phyloP scores from a whole-genome alignment of 2,888 invertebrate species.

The Dryadula phaetusa region DNA sequence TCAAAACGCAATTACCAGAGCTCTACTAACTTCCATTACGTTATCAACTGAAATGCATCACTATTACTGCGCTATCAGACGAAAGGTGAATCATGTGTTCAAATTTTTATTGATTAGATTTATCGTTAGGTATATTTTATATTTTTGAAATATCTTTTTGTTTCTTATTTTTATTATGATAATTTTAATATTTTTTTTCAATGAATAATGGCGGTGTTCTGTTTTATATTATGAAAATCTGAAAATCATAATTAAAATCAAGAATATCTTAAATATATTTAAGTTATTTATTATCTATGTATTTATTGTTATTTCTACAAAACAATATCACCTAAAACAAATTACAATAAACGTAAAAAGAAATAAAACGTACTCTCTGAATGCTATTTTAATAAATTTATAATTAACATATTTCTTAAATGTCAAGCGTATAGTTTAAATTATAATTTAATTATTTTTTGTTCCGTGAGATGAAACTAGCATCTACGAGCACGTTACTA shows the following conservation, averaged over 20 bases:
- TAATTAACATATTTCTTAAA: neutral
- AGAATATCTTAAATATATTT: too few relatives aligned
- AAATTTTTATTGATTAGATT: neutral
- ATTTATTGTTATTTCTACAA: too few relatives aligned
- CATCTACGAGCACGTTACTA: conserved; percentile 34
- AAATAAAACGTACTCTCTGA: too few relatives aligned
- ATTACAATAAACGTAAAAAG: too few relatives aligned
- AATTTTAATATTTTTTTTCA: too few relatives aligned
- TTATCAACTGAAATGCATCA: conserved; percentile 5
- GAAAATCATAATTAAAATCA: too few relatives aligned
- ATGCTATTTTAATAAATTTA: neutral
- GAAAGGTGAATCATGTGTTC: neutral
- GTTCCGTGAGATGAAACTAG: conserved; percentile 37
- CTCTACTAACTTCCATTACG: conserved; percentile 6
- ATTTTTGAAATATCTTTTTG: neutral
- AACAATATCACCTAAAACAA: too few relatives aligned
- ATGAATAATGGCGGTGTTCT: too few relatives aligned
- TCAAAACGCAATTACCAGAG: neutral
- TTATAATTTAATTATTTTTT: conserved; percentile 35
- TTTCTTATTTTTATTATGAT: neutral
- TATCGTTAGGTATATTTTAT: neutral
- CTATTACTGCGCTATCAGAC: neutral
- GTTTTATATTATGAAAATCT: too few relatives aligned
- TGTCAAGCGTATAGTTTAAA: neutral
- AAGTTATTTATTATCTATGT: too few relatives aligned